These are phyloP conservation scores for Limosa lapponica DNA, from an alignment of 2,797 vertebrate genomes.

Conservation along the genomic window DNA sequence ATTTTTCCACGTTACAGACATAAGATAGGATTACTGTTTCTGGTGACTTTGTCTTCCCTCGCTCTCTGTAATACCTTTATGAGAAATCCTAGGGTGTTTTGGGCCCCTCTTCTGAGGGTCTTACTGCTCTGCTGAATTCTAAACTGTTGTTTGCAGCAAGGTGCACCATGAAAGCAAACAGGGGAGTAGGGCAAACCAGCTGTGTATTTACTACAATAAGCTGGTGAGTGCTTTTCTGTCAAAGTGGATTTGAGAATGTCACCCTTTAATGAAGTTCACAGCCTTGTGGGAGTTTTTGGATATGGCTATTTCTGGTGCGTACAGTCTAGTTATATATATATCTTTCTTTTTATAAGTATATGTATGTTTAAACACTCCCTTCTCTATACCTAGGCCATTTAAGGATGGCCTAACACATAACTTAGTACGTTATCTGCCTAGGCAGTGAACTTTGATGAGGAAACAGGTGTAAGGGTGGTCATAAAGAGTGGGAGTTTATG, in stretches of 20 bases:
- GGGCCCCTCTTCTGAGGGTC: not conserved
- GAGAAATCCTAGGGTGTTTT: not conserved
- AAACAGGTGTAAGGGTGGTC: not conserved
- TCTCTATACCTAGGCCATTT: not conserved
- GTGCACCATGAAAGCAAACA: not conserved
- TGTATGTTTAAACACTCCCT: not conserved
- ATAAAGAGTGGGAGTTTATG: not conserved
- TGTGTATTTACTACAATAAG: not conserved
- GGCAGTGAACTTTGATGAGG: not conserved
- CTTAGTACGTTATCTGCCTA: not conserved
- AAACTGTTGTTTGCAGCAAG: not conserved
- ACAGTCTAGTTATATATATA: not conserved
- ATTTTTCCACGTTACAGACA: not conserved
- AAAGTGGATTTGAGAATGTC: not conserved
- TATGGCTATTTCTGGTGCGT: not conserved
- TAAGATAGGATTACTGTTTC: not conserved
- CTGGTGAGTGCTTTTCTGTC: not conserved
- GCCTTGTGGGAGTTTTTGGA: not conserved
- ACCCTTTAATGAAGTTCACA: not conserved
- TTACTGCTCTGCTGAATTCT: not conserved
- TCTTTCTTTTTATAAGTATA: not conserved
- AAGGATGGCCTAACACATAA: not conserved
- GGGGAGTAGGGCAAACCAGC: not conserved
- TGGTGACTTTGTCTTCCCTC: not conserved
- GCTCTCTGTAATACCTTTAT: not conserved